Conservation (phyloP, 2,888 invertebrate species). For the Bombylius major region DNA sequence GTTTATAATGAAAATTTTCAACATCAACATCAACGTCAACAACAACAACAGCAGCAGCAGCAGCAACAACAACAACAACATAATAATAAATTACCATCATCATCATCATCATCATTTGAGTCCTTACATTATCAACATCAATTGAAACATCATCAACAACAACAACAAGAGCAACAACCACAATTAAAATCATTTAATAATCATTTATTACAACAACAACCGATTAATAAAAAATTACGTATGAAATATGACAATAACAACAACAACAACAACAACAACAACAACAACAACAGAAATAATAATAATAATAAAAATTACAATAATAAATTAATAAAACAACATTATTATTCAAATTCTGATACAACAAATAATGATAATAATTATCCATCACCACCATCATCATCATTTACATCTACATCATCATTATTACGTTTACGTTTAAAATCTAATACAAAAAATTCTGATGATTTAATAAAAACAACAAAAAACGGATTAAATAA, state of each 20-base stretch:
- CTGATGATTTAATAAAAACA: not conserved
- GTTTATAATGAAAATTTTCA: not conserved
- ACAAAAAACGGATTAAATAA: no score
- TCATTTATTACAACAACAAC: not conserved
- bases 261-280: slow-evolving; percentile 4
- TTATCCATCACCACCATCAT: not conserved
- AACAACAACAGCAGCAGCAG: not conserved
- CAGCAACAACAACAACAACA: not conserved
- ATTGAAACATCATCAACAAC: not conserved
- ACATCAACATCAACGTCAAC: slow-evolving; percentile 1
- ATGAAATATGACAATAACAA: not conserved
- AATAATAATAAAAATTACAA: not conserved
- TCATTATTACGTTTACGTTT: not conserved
- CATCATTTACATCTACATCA: no score
- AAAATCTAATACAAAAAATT: not conserved
- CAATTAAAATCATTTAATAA: not conserved
- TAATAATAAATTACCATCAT: not conserved
- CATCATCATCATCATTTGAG: not conserved
- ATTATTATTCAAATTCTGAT: not conserved
- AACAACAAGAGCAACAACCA: not conserved
- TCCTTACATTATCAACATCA: not conserved
- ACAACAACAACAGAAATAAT: not conserved
- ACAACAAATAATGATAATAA: not conserved
- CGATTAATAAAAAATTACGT: no score
- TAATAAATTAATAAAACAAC: no score